Base-by-base conservation (phyloP, 2,797 vertebrate species). In the Anabas testudineus region DNA sequence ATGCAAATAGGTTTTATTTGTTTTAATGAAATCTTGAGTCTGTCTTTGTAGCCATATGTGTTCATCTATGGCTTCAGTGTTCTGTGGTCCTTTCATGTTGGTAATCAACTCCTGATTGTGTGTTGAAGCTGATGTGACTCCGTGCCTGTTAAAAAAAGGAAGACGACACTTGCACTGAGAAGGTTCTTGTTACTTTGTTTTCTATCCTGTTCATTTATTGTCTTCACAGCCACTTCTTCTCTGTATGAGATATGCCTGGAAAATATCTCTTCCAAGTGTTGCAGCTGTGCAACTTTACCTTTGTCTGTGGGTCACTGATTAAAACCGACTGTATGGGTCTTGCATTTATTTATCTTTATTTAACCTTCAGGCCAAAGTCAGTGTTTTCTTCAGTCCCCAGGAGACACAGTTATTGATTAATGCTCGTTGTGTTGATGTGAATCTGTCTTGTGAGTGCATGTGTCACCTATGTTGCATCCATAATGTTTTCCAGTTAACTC, bases 401-500 rank as follows among this genome's bases (percentile, higher is more conserved):
- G 58, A 47, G 32, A 71, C 65, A 57, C 18, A 51, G 34, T 61
- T 51, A 52, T 48, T 72, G 21, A 58, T 41, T 12, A 39, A 28
- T 65, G 76, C 62, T 63, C 74, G 62, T 76, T 85, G 59, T 79
- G 55, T 82, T 67, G 37, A 66, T 80, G 60, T 86, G 46, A 76
- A 67, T 74, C 76, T 85, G 67, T 88, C 55, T 67, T 81, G 66
- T 90, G 71, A 87, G 81, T 88, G 90, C 87, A 90, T 71, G 88
- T 90, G 74, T 93, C 88, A 93, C 87, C 94, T 83, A 94, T 93
- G 84, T 95, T 90, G 94, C 93, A 82, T 93, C 87, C 95, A 19
- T 96, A 93, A 93, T 97, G 93, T 99, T 97, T 99, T 98, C 95
- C 97, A 98, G 97, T 98, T 99, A 98, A 97, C 92, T 91, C 91